Base-by-base conservation (phyloP, 2,113 vertebrate genomes). In the Sitta europaea region DNA sequence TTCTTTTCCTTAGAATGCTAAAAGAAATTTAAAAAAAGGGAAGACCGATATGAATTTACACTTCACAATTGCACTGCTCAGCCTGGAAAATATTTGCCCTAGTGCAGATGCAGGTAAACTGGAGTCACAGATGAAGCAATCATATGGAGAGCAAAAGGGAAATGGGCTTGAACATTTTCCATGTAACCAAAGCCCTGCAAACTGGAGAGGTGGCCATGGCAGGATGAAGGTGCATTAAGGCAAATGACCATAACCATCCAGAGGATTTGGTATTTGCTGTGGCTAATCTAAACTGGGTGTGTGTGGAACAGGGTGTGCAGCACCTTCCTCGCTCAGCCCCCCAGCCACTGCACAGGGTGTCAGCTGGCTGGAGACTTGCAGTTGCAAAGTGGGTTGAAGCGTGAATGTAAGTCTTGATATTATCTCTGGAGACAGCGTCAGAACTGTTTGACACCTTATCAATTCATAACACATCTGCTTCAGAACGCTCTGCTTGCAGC, bases 341-440 rank as follows among this genome's bases (percentile, higher is more conserved):
- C 14, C 38, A 20, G 45, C 45, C 0, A 0, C 65, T 38, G 25
- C 6, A 0, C 1, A 22, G 42, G 23, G 4, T 77, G 58, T 53
- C 71, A 66, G 62, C 14, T 70, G 55, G 12, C 27, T 42, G 57
- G 70, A 63, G 66, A 76, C 63, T 12, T 86, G 38, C 35, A 55
- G 27, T 4, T 68, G n/a, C 29, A 48, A 24, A 58, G 47, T 10
- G 29, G 47, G n/a, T 57, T 47, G 38, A 65, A 79, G 59, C 3
- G 4, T 57, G 53, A 68, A 59, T 51, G 12, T 3, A 14, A 74
- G 7, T 35, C 59, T 50, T 88, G 66, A 48, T 65, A 31, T 71
- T 84, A 51, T 80, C 66, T 87, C 80, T 42, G 48, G 47, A 79
- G 76, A 76, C 17, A 5, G n/a, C 0, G 0, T 67, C 86, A 85